Evolutionary conservation across 2,797 vertebrate genomes (phyloP).

Genomic region (Enteromius argenteus): DNA sequence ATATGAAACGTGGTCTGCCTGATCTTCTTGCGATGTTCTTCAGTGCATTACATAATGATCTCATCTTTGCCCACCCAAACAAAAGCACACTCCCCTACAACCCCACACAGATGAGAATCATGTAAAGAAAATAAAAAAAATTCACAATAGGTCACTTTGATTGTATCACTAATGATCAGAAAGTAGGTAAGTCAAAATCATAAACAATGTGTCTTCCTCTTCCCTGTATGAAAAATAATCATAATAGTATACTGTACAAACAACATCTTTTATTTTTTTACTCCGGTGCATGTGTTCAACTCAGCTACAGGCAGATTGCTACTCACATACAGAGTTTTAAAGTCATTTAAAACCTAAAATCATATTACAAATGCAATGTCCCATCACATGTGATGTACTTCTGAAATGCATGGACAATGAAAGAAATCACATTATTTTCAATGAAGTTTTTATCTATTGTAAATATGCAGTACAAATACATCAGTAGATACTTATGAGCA

Average conservation of each 20-base stretch:
- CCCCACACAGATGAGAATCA: slow-evolving; percentile 26
- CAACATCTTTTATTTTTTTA: background rate
- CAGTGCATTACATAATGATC: slow-evolving; percentile 14
- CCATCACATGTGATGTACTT: background rate
- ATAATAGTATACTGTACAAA: slow-evolving; percentile 19
- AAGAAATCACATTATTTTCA: background rate
- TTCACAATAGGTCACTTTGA: slow-evolving; percentile 2
- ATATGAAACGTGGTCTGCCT: background rate
- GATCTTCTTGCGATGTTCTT: too few relatives aligned
- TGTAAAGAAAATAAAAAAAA: background rate
- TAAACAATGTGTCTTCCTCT: background rate
- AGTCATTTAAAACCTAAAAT: slow-evolving; percentile 10
- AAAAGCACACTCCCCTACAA: slow-evolving; percentile 1
- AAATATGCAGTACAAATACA: slow-evolving; percentile 8
- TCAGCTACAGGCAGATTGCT: background rate
- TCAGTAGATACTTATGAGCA: background rate
- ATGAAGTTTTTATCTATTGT: background rate
- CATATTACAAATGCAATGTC: slow-evolving; percentile 8
- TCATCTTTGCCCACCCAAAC: slow-evolving; percentile 26
- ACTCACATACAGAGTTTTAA: background rate
- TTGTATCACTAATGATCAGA: slow-evolving; percentile 4
- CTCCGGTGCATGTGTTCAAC: background rate
- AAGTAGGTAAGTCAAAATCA: background rate
- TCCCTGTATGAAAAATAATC: background rate
- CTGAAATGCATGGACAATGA: background rate